These are phyloP conservation scores for Malurus leucopterus DNA, from an alignment of 2,797 vertebrate genomes.

Conservation along the genomic window DNA sequence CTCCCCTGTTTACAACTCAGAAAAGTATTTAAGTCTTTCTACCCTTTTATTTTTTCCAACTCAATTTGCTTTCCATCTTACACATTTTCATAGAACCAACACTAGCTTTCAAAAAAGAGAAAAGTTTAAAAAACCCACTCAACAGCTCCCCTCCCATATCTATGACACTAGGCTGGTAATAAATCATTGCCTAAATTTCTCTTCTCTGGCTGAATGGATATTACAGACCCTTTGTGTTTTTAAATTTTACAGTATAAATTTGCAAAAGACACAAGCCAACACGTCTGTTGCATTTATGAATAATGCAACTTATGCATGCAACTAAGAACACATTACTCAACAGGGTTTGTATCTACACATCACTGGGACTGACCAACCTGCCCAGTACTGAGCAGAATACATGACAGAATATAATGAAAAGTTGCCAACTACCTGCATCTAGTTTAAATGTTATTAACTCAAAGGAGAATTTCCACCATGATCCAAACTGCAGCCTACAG, in stretches of 20 bases:
- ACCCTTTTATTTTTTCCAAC: background rate
- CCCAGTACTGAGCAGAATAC: background rate
- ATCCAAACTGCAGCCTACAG: background rate
- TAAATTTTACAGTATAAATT: background rate
- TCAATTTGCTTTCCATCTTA: background rate
- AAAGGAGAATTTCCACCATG: background rate
- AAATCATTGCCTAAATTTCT: background rate
- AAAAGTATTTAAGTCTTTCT: background rate
- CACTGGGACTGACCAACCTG: background rate
- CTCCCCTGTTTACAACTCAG: background rate
- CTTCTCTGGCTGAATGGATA: background rate
- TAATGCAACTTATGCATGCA: background rate
- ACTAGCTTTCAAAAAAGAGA: background rate
- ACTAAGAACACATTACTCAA: background rate
- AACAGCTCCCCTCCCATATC: background rate
- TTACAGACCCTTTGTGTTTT: background rate
- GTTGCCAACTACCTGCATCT: background rate
- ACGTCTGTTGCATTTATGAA: background rate
- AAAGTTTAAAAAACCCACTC: background rate
- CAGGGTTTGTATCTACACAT: background rate
- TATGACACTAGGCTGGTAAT: accelerated
- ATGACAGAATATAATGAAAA: background rate
- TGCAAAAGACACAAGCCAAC: background rate
- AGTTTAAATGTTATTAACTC: background rate
- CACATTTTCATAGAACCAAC: background rate